Evolutionary conservation across 2,113 vertebrate genomes (phyloP).

Genomic region (Empidonax traillii): DNA sequence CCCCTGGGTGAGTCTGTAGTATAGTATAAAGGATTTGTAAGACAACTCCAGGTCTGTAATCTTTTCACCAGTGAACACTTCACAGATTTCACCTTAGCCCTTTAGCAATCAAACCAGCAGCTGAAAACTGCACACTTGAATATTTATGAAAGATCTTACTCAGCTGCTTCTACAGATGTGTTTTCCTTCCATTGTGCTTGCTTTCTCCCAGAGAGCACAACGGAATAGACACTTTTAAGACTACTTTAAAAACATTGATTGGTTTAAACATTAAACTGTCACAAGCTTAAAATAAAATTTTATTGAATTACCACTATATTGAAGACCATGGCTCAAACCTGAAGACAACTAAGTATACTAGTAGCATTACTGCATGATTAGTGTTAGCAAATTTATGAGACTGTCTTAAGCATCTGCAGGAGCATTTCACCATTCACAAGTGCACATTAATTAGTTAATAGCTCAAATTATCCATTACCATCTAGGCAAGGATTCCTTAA

Average conservation of each 20-base stretch:
- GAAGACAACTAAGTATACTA: not conserved
- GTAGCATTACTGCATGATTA: not conserved
- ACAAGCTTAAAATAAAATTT: conserved; percentile 68
- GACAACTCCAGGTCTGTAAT: not conserved
- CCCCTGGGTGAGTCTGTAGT: not conserved
- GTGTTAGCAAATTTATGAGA: not conserved
- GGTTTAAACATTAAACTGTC: conserved; percentile 67
- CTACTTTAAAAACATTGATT: conserved; percentile 64
- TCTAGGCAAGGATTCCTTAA: not conserved
- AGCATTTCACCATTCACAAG: conserved; percentile 18
- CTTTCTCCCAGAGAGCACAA: conserved; percentile 50
- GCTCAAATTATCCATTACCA: conserved; percentile 9
- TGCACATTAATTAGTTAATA: conserved; percentile 27
- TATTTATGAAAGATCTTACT: conserved; percentile 64
- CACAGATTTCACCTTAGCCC: conserved; percentile 26
- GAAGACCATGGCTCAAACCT: conserved; percentile 28
- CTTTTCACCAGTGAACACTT: conserved; percentile 7
- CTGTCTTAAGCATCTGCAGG: not conserved
- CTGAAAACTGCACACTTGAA: conserved; percentile 61
- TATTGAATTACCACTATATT: conserved; percentile 63
- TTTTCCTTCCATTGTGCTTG: conserved; percentile 38
- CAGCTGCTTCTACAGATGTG: conserved; percentile 51
- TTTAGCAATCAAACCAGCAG: conserved; percentile 39
- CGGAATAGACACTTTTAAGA: conserved; percentile 50
- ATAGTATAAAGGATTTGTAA: not conserved